Percentiles rank a stretch among this genome's conserved stretches.
These are phyloP conservation scores for Chionoecetes opilio DNA, from an alignment of 1,140 invertebrate genomes.

Conservation along the genomic window DNA sequence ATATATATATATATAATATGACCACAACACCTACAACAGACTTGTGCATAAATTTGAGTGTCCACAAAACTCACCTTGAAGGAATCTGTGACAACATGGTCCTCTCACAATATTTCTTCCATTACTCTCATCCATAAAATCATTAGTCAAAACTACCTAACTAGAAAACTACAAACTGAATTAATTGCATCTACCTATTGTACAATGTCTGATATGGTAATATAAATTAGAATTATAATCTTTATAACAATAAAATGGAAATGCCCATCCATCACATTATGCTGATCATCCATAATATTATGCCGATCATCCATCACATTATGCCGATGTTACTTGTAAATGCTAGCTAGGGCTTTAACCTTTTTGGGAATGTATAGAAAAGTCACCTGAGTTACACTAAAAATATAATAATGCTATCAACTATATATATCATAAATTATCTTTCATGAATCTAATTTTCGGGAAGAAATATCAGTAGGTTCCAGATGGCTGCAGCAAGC, in stretches of 20 bases:
- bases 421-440: neutral
- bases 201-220: conserved; percentile 30
- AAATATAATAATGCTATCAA: neutral
- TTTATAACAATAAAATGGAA: neutral
- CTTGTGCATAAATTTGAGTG: conserved; percentile 7
- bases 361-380: neutral
- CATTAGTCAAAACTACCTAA: conserved; percentile 10
- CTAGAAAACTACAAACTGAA: neutral
- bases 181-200: conserved; percentile 5
- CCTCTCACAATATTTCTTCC: neutral
- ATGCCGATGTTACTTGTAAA: neutral
- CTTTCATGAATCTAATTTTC: neutral
- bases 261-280: neutral
- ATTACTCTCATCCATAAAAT: conserved; percentile 31
- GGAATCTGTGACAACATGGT: conserved; percentile 9
- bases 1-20: conserved; percentile 21
- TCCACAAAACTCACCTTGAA: neutral
- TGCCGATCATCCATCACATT: too few relatives aligned
- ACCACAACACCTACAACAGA: conserved; percentile 1
- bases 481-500: neutral
- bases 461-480: neutral
- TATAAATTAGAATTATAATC: neutral
- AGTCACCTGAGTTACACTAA: conserved; percentile 16
- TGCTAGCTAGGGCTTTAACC: neutral
- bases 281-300: too few relatives aligned